Conservation (phyloP, 2,797 vertebrate genomes). For the Pagetopsis macropterus region DNA sequence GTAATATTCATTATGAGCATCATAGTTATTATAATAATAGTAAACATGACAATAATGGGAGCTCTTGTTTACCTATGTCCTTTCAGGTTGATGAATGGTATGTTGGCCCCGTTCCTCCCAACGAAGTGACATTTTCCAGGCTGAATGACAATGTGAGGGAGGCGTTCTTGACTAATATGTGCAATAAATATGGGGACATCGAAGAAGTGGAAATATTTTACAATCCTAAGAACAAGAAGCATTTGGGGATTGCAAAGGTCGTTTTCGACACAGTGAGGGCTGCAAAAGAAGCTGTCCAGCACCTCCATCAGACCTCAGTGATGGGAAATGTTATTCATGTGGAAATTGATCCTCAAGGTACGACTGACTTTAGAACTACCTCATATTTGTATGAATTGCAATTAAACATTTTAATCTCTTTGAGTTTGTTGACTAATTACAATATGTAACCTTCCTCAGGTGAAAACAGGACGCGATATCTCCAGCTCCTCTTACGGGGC, state of each 20-base stretch:
- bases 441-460: slow-evolving; percentile 77
- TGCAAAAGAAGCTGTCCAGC: slow-evolving; percentile 89
- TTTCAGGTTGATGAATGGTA: slow-evolving; percentile 95
- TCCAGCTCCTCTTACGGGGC: slow-evolving; percentile 91
- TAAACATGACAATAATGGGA: not conserved
- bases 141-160: slow-evolving; percentile 96
- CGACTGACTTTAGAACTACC: not conserved
- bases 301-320: slow-evolving; percentile 94
- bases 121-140: slow-evolving; percentile 96
- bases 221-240: slow-evolving; percentile 96
- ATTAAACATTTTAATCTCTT: not conserved
- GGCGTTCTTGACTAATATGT: slow-evolving; percentile 93
- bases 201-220: slow-evolving; percentile 96
- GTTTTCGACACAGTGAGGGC: slow-evolving; percentile 92
- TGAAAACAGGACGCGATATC: slow-evolving; percentile 91
- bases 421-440: not conserved
- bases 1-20: slow-evolving; percentile 48
- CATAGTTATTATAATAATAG: not conserved
- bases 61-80: not conserved
- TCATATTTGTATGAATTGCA: fast-evolving
- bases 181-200: slow-evolving; percentile 90
- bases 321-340: slow-evolving; percentile 98
- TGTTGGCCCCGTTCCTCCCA: slow-evolving; percentile 92
- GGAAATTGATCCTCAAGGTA: slow-evolving; percentile 97
- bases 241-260: slow-evolving; percentile 95